Percentiles rank a stretch among this genome's conserved stretches.
phyloP scores from a whole-genome alignment of 2,797 vertebrate species.

The Phalanger gymnotis region DNA sequence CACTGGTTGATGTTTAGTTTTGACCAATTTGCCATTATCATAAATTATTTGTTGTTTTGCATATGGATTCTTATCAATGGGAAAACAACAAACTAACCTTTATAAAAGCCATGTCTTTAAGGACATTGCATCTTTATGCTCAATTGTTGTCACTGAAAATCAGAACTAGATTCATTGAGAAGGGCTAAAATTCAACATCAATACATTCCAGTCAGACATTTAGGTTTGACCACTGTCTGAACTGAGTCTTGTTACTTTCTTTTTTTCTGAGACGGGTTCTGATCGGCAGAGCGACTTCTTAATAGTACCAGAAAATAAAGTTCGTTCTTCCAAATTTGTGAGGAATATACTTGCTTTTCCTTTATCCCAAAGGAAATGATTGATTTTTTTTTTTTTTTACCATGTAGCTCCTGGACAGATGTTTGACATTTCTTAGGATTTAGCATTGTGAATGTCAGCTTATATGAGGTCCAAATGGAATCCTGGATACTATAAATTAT shows the following conservation, averaged over 20 bases:
- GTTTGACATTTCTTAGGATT: conserved; percentile 13
- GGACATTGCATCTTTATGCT: not conserved
- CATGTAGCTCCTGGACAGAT: not conserved
- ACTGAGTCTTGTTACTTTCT: not conserved
- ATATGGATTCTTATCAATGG: not conserved
- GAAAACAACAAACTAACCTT: not conserved
- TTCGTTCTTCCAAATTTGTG: conserved; percentile 7
- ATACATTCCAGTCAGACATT: not conserved
- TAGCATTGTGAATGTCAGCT: not conserved
- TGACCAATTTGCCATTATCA: not conserved
- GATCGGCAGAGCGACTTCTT: not conserved
- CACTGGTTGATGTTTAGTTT: not conserved
- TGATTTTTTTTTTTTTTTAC: conserved; percentile 1
- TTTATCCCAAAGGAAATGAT: conserved; percentile 20
- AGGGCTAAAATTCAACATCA: not conserved
- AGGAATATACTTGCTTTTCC: not conserved
- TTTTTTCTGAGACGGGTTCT: not conserved
- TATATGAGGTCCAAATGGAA: conserved; percentile 16
- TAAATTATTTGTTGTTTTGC: not conserved
- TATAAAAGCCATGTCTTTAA: not conserved
- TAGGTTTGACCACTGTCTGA: not conserved
- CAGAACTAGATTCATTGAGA: not conserved
- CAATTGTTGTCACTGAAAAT: not conserved
- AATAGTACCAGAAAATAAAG: not conserved
- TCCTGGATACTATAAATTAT: not conserved